Base-by-base conservation (phyloP, 2,888 invertebrate species). In the Trachelus troglodyta region DNA sequence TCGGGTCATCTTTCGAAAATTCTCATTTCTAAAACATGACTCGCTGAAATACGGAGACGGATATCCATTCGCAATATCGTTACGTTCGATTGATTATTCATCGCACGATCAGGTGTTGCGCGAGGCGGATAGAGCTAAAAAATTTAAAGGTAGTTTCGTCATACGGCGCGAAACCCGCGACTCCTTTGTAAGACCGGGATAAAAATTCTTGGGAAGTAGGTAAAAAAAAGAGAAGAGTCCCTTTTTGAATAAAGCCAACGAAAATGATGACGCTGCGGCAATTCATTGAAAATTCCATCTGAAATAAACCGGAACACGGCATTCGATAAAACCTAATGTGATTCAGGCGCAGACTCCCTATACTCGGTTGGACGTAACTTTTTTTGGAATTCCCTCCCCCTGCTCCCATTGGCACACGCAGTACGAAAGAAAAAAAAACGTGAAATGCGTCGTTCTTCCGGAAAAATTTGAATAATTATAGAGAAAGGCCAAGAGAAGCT, bases 41-140 rank as follows among this genome's bases (percentile, higher is more conserved):
- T 34, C 74, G 6, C 11, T 4, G 35, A 74, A 34, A 30, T 34
- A 33, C 34, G 35, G 3, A 34, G 23, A 71, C 9, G 71, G 23
- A 30, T 30, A 34, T 30, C 31, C 34, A 23, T 37, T 37, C 74
- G 34, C 74, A 34, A n/a, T 74, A 34, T 9, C 74, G 37, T 34
- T 11, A 33, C 11, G n/a, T 37, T 12, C 34, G 37, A 34, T 74
- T 37, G 74, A 34, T 74, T 74, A 34, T 34, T 74, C 35, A 37
- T 74, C 74, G 12, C 35, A 35, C 74, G 74, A 37, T n/a, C 74
- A 37, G 34, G 74, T 71, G 71, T 71, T 31, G 71, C 12, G 71
- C n/a, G 56, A 11, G 71, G 31, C 33, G 71, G 0, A 11, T 12
- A 71, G 30, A 31, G 31, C 31, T 71, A 33, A 71, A 71, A 71